Percentiles rank a stretch among this genome's conserved stretches.
Conservation (phyloP, 2,888 invertebrate genomes). For the Lasioglossum lativentre region DNA sequence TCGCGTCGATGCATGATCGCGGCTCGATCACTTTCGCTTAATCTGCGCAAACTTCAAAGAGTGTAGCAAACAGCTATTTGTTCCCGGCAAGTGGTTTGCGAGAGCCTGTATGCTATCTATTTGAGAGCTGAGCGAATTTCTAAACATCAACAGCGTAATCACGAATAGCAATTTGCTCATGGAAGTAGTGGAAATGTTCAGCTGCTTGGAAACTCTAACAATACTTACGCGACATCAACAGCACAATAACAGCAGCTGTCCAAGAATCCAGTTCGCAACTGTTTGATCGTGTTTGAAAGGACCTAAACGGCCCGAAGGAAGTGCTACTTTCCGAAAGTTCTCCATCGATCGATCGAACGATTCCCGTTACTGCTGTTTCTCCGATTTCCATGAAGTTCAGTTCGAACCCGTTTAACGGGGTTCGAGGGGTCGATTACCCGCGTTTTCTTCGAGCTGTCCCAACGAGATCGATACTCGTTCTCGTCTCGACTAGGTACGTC, state of each 20-base stretch:
- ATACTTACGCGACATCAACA: neutral
- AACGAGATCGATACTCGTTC: conserved; percentile 45
- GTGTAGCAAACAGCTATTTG: neutral
- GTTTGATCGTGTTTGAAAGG: neutral
- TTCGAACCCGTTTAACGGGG: neutral
- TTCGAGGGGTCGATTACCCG: neutral
- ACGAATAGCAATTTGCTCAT: neutral
- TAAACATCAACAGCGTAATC: neutral
- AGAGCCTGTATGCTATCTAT: too few species aligned
- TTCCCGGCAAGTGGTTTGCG: too few species aligned
- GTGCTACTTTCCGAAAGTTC: neutral
- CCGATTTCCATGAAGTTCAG: neutral
- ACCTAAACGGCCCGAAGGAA: neutral
- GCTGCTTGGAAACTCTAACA: neutral
- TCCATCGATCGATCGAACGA: neutral
- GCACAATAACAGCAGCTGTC: neutral
- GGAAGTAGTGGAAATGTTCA: neutral
- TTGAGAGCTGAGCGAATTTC: neutral
- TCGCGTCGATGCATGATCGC: neutral
- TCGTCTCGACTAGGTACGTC: conserved; percentile 9
- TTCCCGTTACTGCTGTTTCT: neutral
- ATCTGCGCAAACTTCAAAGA: neutral
- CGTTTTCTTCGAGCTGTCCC: neutral
- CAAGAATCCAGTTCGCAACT: neutral
- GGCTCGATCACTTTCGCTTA: neutral